Evolutionary conservation across 2,888 invertebrate genomes (phyloP).

Genomic region (Fissipunctia ypsillon): DNA sequence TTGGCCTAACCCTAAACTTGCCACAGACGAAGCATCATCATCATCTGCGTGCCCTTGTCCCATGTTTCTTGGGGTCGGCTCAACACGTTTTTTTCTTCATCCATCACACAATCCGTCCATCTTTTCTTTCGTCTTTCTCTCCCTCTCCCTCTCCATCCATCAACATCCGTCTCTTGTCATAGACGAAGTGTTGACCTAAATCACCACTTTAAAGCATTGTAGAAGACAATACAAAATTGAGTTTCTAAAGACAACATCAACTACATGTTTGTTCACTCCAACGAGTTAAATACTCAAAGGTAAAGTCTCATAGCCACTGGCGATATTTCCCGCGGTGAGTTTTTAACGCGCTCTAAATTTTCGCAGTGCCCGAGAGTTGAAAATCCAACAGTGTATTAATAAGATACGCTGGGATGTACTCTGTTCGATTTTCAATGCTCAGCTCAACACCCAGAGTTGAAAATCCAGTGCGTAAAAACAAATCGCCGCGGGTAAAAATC

Average conservation of each 20-base stretch:
- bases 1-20: too few species aligned
- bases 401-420: too few species aligned
- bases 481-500: neutral
- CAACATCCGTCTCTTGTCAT: neutral
- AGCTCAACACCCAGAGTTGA: neutral
- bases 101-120: too few species aligned
- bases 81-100: too few species aligned
- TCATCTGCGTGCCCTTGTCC: too few species aligned
- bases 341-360: neutral
- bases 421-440: neutral
- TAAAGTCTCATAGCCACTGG: neutral
- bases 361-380: too few species aligned
- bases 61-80: too few species aligned
- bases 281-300: slow-evolving; percentile 55
- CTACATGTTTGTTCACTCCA: slow-evolving; percentile 32
- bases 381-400: neutral
- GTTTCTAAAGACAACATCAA: neutral
- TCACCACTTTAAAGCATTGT: neutral
- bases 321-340: neutral
- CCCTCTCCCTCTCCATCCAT: too few species aligned
- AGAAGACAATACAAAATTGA: neutral
- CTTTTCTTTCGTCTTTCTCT: neutral
- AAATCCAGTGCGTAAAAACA: neutral
- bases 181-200: neutral
- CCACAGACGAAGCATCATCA: too few species aligned